Percentiles rank a stretch among this genome's conserved stretches.
Evolutionary conservation across 2,113 vertebrate species (phyloP).

Genomic region (Ahaetulla prasina): DNA sequence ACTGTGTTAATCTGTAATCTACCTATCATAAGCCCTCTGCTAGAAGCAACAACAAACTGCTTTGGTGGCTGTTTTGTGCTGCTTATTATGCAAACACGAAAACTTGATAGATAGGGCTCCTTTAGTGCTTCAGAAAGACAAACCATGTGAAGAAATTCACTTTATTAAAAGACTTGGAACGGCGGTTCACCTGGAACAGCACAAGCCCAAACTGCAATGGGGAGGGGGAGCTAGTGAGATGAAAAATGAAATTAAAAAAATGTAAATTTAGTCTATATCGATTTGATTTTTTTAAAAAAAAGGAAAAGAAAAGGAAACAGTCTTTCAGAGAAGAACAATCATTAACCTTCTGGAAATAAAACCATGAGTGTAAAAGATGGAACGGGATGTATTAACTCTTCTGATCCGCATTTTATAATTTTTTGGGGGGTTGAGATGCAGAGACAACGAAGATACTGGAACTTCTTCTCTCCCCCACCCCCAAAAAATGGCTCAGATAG

Average conservation of each 20-base stretch:
- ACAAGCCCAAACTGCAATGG: conserved; percentile 22
- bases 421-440: not conserved
- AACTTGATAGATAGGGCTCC: not conserved
- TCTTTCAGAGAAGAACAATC: conserved; percentile 33
- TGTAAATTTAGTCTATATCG: not conserved
- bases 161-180: conserved; percentile 32
- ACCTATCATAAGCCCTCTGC: not conserved
- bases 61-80: conserved; percentile 20
- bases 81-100: not conserved
- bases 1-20: no score
- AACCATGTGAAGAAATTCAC: not conserved
- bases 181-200: conserved; percentile 26
- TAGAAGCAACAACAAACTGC: conserved; percentile 4
- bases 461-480: not conserved
- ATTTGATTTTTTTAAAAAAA: not conserved
- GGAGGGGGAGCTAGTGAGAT: not conserved
- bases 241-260: not conserved
- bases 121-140: conserved; percentile 6
- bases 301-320: not conserved
- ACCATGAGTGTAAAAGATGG: not conserved
- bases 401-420: not conserved
- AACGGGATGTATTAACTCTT: not conserved
- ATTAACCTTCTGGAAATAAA: not conserved
- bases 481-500: not conserved
- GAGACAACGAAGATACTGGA: not conserved